Evolutionary conservation across 2,888 invertebrate species (phyloP).

Genomic region (Rhorus exstirpatorius): DNA sequence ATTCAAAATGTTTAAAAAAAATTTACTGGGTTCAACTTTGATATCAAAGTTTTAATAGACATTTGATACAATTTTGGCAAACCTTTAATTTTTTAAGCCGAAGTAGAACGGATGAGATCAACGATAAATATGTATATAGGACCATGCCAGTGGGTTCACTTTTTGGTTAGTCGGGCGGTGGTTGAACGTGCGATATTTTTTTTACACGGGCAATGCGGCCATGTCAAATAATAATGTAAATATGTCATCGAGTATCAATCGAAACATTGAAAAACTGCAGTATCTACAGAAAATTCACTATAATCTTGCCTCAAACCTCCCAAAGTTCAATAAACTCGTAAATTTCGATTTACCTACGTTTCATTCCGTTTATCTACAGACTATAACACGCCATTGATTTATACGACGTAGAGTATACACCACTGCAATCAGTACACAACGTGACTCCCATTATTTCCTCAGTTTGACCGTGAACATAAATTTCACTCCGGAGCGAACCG

Average conservation of each 20-base stretch:
- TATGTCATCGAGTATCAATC: neutral
- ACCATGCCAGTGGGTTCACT: too few relatives aligned
- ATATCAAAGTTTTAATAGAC: too few relatives aligned
- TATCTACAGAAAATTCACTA: neutral
- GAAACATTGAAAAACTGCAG: neutral
- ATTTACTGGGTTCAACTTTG: too few relatives aligned
- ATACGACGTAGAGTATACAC: slow-evolving; percentile 55
- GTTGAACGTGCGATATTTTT: too few relatives aligned
- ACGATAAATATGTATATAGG: too few relatives aligned
- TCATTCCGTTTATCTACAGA: slow-evolving; percentile 12
- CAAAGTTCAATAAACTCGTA: slow-evolving; percentile 4
- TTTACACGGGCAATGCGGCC: too few relatives aligned
- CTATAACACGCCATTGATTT: slow-evolving; percentile 71
- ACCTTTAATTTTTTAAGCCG: too few relatives aligned
- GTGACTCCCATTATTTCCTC: slow-evolving; percentile 20
- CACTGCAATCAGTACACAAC: slow-evolving; percentile 7
- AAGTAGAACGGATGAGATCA: too few relatives aligned
- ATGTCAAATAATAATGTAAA: too few relatives aligned
- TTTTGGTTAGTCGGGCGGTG: too few relatives aligned
- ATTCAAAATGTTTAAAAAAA: too few relatives aligned
- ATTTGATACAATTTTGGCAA: too few relatives aligned
- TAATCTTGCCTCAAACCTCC: neutral
- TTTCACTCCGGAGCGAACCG: slow-evolving; percentile 56
- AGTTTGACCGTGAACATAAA: slow-evolving; percentile 39
- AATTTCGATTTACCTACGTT: neutral